Evolutionary conservation across 2,888 invertebrate genomes (phyloP).

Genomic region (Baronia brevicornis): DNA sequence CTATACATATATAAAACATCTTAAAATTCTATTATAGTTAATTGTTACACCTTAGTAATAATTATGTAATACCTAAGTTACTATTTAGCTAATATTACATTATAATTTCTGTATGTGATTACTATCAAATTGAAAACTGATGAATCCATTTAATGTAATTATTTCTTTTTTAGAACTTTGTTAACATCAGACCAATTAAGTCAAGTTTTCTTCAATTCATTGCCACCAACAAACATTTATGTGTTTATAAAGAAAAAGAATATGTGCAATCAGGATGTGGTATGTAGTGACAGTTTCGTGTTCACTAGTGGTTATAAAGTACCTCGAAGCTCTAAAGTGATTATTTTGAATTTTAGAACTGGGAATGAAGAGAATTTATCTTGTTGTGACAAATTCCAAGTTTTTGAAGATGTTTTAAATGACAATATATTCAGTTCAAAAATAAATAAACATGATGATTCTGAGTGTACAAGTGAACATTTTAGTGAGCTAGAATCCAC

Average conservation of each 20-base stretch:
- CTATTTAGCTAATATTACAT: neutral
- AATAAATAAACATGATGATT: constrained; percentile 23
- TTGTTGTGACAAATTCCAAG: constrained; percentile 57
- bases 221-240: constrained; percentile 66
- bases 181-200: constrained; percentile 61
- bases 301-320: constrained; percentile 48
- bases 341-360: constrained; percentile 51
- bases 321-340: constrained; percentile 48
- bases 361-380: constrained; percentile 33
- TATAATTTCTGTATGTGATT: neutral
- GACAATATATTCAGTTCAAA: constrained; percentile 29
- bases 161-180: constrained; percentile 50
- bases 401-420: constrained; percentile 52
- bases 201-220: constrained; percentile 48
- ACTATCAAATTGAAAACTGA: no score
- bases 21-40: no score
- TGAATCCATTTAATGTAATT: neutral
- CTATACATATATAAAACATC: no score
- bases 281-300: constrained; percentile 50
- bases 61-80: no score
- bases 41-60: no score
- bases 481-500: constrained; percentile 53
- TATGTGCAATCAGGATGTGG: constrained; percentile 27
- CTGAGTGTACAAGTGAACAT: constrained; percentile 24
- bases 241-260: constrained; percentile 61